Base-by-base conservation (phyloP, 1,140 invertebrate genomes). In the Heterodera schachtii region DNA sequence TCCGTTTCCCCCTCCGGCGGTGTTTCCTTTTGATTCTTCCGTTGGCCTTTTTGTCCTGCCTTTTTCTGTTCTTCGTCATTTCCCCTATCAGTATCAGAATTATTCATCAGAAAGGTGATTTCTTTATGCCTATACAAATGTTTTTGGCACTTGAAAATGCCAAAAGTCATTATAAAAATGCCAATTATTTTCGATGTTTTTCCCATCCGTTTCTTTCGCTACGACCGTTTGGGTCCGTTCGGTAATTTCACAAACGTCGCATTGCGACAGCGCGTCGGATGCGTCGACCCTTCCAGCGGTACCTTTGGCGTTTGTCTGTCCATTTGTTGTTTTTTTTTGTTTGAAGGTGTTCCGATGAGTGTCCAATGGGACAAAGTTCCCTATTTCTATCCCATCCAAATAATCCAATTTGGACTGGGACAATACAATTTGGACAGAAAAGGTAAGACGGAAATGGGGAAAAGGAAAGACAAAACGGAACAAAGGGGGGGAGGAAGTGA, bases 341-440 rank as follows among this genome's bases (percentile, higher is more conserved):
- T 76, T 79, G 5, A 44, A 76, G 77, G 77, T 81, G 75, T 93
- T 44, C 92, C 96, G 0, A 93, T 98, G 60, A 96, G 95, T 2
- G 96, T 94, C 0, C 96, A 98, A 89, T 98, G 96, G 96, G 94
- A 95, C 70, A 84, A 90, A 16, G 85, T 86, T 92, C 76, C 87
- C 84, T 98, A 98, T 90, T 96, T 94, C 90, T 99, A 99, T 92
- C 96, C 97, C 0, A 98, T 97, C 3, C 97, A 99, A 92, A 97
- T 99, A 83, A 96, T 96, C 5, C 97, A 99, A 90, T 99, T 96
- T 91, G 97, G 95, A 0, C 91, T 99, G 57, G 95, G 96, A 44
- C 97, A 99, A 91, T 98, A 96, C 91, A 79, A 19, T 13, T 41
- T 66, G 64, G 77, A 79, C 64, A 66, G 71, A n/a, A 79, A 73